Base-by-base conservation (phyloP, 2,113 vertebrate species). In the Bubalus kerabau region DNA sequence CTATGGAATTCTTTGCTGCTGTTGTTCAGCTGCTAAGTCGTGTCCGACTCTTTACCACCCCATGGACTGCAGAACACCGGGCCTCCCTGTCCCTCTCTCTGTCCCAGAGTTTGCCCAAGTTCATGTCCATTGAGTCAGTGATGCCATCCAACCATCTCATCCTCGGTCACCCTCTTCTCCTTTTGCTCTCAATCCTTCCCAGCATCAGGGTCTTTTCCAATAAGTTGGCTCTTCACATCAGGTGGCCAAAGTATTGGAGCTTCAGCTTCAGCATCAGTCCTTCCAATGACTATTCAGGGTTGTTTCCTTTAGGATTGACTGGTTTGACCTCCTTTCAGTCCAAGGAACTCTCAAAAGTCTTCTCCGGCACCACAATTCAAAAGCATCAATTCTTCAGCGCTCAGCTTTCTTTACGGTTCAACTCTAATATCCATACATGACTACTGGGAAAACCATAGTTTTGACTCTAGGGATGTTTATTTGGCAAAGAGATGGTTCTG, bases 61-160 rank as follows among this genome's bases (percentile, higher is more conserved):
- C n/a, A 36, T 36, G 64, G 64, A 36, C 19, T 71, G 19, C 67
- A 71, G n/a, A 71, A 71, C 0, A 0, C n/a, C 2, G 0, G n/a
- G 64, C n/a, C 64, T 71, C 19, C n/a, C 67, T 40, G n/a, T 71
- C 67, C 19, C n/a, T 21, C n/a, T 71, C n/a, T 71, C 17, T 36
- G 19, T 71, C 67, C 67, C n/a, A 71, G n/a, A 71, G 67, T 36
- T 71, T 71, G 67, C 67, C 67, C 10, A 71, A 71, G 19, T 71
- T 71, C 19, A 0, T 71, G 67, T 23, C n/a, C 2, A 12, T 23
- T 40, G 67, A 71, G 36, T 71, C 9, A 0, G 19, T 71, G n/a
- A 71, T 71, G n/a, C 19, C n/a, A 71, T 40, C 67, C 67, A 71
- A 71, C 5, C n/a, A 21, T 40, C 67, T 71, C 19, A 40, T 71